Percentiles rank a stretch among this genome's conserved stretches.
These are phyloP conservation scores for Diglossa cyanea DNA, from an alignment of 2,797 vertebrate genomes.

Conservation along the genomic window DNA sequence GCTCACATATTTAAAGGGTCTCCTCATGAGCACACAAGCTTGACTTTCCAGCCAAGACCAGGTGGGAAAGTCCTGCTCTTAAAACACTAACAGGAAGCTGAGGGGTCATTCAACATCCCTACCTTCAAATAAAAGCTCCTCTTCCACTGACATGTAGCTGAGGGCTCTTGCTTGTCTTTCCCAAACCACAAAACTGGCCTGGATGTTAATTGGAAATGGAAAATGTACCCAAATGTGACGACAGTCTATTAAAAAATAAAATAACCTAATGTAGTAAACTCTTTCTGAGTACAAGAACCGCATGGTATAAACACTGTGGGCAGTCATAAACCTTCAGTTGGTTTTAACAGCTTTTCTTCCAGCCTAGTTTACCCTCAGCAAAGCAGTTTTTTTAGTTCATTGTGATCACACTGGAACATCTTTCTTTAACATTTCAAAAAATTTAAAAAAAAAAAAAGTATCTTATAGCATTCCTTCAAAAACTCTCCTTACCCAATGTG, in stretches of 20 bases:
- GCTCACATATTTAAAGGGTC: background rate
- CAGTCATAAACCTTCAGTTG: background rate
- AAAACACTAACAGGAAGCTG: conserved; percentile 24
- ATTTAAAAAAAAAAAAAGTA: background rate
- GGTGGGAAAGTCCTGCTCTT: background rate
- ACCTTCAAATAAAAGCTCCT: conserved; percentile 11
- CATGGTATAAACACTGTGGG: background rate
- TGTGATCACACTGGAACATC: background rate
- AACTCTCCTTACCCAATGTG: background rate
- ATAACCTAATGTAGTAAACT: background rate
- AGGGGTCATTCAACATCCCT: background rate
- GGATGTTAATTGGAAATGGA: background rate
- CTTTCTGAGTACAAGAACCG: background rate
- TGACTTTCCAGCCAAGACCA: background rate
- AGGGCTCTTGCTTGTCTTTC: conserved; percentile 6
- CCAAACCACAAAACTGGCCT: background rate
- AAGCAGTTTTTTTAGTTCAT: background rate
- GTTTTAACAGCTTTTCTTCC: background rate
- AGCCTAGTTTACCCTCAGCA: background rate
- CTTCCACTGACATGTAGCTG: background rate
- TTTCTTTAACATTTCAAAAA: background rate
- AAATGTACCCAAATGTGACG: background rate
- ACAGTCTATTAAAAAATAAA: background rate
- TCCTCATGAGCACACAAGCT: background rate
- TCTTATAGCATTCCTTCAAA: background rate